Evolutionary conservation across 2,113 vertebrate genomes (phyloP).

Genomic region (Mastomys coucha): DNA sequence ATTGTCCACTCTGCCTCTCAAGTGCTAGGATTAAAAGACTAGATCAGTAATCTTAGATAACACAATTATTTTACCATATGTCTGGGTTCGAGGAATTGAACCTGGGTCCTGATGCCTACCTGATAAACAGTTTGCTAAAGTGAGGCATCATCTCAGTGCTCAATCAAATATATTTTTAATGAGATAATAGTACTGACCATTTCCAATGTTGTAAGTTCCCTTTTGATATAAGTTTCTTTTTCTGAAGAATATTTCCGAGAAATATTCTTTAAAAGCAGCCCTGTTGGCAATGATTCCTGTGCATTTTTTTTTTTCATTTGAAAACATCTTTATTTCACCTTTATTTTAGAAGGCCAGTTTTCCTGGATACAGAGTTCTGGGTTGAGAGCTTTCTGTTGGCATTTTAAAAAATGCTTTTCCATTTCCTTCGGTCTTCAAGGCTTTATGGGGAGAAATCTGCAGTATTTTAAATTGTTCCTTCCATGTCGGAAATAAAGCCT

Average conservation of each 20-base stretch:
- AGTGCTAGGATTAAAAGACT: neutral
- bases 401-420: neutral
- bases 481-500: neutral
- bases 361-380: neutral
- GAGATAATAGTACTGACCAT: neutral
- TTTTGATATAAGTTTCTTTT: neutral
- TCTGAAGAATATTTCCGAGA: neutral
- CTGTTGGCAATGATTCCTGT: neutral
- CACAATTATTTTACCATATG: neutral
- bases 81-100: neutral
- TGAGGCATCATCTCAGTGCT: too few species aligned
- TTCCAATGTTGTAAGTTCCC: neutral
- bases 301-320: neutral
- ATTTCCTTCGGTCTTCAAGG: neutral
- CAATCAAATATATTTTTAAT: neutral
- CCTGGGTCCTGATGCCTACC: too few species aligned
- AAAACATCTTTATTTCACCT: conserved; percentile 22
- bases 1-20: neutral
- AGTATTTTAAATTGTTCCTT: neutral
- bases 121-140: neutral
- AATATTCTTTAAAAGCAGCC: neutral
- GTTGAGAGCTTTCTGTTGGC: conserved; percentile 1
- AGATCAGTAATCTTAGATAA: neutral
- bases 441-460: neutral
- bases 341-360: neutral